Conservation (phyloP, 2,888 invertebrate genomes). For the Cheilosia vernalis region DNA sequence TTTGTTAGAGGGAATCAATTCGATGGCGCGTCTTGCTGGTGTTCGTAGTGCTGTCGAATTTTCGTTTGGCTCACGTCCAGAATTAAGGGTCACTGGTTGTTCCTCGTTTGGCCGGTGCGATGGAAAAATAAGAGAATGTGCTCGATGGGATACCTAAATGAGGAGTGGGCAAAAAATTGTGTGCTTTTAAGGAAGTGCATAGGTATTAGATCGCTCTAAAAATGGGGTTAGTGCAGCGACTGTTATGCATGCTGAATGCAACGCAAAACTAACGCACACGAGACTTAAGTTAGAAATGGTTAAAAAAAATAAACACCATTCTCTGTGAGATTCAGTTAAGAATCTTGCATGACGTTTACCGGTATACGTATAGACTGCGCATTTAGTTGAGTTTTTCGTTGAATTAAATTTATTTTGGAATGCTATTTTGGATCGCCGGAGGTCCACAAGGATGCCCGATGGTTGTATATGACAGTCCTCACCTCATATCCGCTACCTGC, state of each 20-base stretch:
- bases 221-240: slow-evolving; percentile 20
- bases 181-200: slow-evolving; percentile 18
- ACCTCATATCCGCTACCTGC: too few species aligned
- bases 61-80: slow-evolving; percentile 49
- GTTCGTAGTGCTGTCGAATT: slow-evolving; percentile 37
- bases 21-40: slow-evolving; percentile 1
- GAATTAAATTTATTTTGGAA: too few species aligned
- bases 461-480: too few species aligned
- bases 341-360: too few species aligned
- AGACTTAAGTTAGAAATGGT: background rate
- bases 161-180: slow-evolving; percentile 23
- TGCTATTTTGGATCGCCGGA: too few species aligned
- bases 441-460: too few species aligned
- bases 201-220: slow-evolving; percentile 6
- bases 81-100: slow-evolving; percentile 36
- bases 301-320: background rate
- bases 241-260: background rate
- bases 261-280: background rate
- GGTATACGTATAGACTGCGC: too few species aligned
- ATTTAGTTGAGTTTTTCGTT: too few species aligned
- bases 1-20: slow-evolving; percentile 18
- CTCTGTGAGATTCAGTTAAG: too few species aligned
- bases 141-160: slow-evolving; percentile 53
- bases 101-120: slow-evolving; percentile 37
- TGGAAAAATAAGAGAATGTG: background rate